Base-by-base conservation (phyloP, 2,797 vertebrate species). In the Serranus cabrilla region DNA sequence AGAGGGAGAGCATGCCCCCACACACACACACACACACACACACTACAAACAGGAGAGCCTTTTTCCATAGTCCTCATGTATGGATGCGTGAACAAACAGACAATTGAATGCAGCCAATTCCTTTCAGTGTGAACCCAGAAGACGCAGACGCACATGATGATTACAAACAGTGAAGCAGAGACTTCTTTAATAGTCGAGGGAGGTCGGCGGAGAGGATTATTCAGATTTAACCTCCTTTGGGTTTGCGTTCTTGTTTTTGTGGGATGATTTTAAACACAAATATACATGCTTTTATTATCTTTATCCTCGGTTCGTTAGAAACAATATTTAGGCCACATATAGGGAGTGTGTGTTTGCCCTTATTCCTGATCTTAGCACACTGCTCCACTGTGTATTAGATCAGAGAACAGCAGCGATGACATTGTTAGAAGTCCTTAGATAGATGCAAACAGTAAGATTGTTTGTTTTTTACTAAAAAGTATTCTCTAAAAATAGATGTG, bases 31-130 rank as follows among this genome's bases (percentile, higher is more conserved):
- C 62, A 54, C 54, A 66, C 31, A 69, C 31, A 78, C 49, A 61
- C 34, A 75, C 21, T 10, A 23, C 17, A 71, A 60, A 80, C 64
- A 73, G 69, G 57, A 73, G 82, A 83, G 63, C 73, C 64, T 76
- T 84, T 85, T 77, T 58, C 76, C 72, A 78, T 74, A 81, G 75
- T 77, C 45, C 74, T 83, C 80, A 77, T 82, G 78, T 78, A 71
- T 52, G 72, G 57, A 52, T 65, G 68, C 63, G 4, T 55, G 31
- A 78, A 85, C 64, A 82, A 76, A 83, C 72, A 74, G 43, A 75
- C 57, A 68, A 78, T 9, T 63, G 56, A 74, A 85, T 59, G 63
- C 51, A 61, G 23, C 31, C 68, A 25, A 64, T 61, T 86, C 71
- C 55, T 71, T 86, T 76, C 56, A 62, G 43, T 17, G 37, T 17